phyloP scores from a whole-genome alignment of 2,888 invertebrate species.

The Andrena hattorfiana region DNA sequence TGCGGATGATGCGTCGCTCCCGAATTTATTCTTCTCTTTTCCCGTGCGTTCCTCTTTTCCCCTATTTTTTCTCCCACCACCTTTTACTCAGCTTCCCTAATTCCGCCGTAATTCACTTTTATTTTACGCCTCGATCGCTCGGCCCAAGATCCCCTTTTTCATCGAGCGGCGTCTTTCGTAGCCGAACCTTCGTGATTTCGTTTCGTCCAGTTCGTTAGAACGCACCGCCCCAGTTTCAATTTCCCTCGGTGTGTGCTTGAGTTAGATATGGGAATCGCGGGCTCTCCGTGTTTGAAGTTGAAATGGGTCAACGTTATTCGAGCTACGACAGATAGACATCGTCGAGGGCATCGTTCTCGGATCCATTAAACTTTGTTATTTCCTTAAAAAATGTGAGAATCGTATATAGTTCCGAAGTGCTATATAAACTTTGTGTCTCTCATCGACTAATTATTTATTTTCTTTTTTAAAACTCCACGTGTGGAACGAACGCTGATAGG shows the following conservation, averaged over 20 bases:
- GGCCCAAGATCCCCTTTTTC: neutral
- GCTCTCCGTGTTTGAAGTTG: conserved; percentile 48
- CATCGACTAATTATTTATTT: neutral
- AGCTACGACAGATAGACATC: conserved; percentile 34
- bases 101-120: conserved; percentile 26
- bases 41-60: neutral
- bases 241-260: conserved; percentile 39
- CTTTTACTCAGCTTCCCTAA: neutral
- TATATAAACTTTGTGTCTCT: neutral
- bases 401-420: too few species aligned
- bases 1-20: conserved; percentile 17
- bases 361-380: neutral
- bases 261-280: conserved; percentile 48
- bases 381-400: neutral
- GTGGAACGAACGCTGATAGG: neutral
- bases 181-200: conserved; percentile 19
- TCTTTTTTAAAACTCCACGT: neutral
- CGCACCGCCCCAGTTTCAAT: conserved; percentile 61
- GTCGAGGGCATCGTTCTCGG: neutral
- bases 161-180: neutral
- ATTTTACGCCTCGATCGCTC: neutral
- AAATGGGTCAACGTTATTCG: conserved; percentile 51
- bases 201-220: conserved; percentile 53
- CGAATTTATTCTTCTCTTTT: conserved; percentile 39
- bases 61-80: neutral